Conservation (phyloP, 2,797 vertebrate species). For the Eptatretus atami region DNA sequence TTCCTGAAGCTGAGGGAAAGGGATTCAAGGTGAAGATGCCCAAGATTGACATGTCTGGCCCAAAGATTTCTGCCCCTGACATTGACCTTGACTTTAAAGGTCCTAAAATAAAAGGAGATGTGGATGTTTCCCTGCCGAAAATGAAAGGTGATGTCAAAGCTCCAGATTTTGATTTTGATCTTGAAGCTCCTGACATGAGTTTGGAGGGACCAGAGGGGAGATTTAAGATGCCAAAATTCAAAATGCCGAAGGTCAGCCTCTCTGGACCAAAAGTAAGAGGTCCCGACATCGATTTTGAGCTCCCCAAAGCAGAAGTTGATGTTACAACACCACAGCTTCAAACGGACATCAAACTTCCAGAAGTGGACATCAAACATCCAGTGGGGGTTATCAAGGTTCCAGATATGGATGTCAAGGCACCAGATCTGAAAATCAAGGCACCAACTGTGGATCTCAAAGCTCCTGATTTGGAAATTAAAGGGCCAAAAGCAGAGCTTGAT, state of each 20-base stretch:
- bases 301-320: constrained; percentile 10
- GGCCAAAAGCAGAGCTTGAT: background rate
- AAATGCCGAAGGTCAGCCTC: constrained; percentile 4
- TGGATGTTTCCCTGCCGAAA: constrained; percentile 12
- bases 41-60: constrained; percentile 12
- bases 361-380: no score
- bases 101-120: constrained; percentile 15
- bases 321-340: constrained; percentile 11
- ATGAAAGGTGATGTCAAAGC: constrained; percentile 10
- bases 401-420: constrained; percentile 10
- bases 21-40: constrained; percentile 17
- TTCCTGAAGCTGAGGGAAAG: constrained; percentile 12
- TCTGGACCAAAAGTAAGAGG: constrained; percentile 11
- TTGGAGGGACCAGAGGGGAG: no score
- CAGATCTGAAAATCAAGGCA: constrained; percentile 10
- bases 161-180: no score
- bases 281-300: constrained; percentile 11
- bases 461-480: constrained; percentile 11
- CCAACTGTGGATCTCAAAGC: constrained; percentile 13
- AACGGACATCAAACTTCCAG: constrained; percentile 11
- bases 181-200: no score
- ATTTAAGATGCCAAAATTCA: no score
- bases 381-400: constrained; percentile 11
- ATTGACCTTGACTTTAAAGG: constrained; percentile 14
- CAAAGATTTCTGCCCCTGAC: constrained; percentile 16